phyloP scores from a whole-genome alignment of 2,888 invertebrate genomes.

The Acrocera orbiculus region DNA sequence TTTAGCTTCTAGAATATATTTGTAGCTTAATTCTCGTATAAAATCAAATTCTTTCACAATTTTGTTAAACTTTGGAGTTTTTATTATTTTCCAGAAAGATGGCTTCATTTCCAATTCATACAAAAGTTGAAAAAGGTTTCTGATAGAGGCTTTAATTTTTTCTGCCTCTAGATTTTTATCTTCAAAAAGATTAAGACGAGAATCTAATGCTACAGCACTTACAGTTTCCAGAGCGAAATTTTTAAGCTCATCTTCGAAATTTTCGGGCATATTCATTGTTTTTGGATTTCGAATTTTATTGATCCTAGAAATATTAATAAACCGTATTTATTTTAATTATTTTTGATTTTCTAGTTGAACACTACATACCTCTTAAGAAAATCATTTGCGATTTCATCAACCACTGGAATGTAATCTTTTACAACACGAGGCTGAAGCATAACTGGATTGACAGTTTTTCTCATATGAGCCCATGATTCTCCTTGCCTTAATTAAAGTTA shows the following conservation, averaged over 20 bases:
- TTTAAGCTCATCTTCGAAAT: slow-evolving; percentile 34
- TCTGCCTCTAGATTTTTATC: slow-evolving; percentile 12
- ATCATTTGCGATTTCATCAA: slow-evolving; percentile 34
- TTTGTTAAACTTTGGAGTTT: slow-evolving; percentile 20
- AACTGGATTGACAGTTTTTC: slow-evolving; percentile 47
- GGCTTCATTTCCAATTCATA: slow-evolving; percentile 22
- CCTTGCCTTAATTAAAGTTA: slow-evolving; percentile 34
- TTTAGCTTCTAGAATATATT: slow-evolving; percentile 25
- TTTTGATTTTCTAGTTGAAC: background rate
- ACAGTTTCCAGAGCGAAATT: slow-evolving; percentile 41
- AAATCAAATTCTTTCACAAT: slow-evolving; percentile 18
- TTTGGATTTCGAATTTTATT: slow-evolving; percentile 19
- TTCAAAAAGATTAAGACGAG: slow-evolving; percentile 14
- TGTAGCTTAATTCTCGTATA: slow-evolving; percentile 19
- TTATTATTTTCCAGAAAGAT: slow-evolving; percentile 20
- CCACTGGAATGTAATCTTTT: slow-evolving; percentile 34
- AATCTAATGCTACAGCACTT: slow-evolving; percentile 29
- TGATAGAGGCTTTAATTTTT: slow-evolving; percentile 8
- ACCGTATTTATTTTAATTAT: too few species aligned
- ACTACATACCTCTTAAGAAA: slow-evolving; percentile 21
- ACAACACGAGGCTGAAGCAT: slow-evolving; percentile 43
- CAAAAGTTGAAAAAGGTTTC: slow-evolving; percentile 5
- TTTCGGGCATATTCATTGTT: slow-evolving; percentile 25
- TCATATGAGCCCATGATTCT: slow-evolving; percentile 44
- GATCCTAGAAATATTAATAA: slow-evolving; percentile 18